Percentiles rank a stretch among this genome's conserved stretches.
These are phyloP conservation scores for Emydoidea blandingii DNA, from an alignment of 2,797 vertebrate species.

Conservation along the genomic window DNA sequence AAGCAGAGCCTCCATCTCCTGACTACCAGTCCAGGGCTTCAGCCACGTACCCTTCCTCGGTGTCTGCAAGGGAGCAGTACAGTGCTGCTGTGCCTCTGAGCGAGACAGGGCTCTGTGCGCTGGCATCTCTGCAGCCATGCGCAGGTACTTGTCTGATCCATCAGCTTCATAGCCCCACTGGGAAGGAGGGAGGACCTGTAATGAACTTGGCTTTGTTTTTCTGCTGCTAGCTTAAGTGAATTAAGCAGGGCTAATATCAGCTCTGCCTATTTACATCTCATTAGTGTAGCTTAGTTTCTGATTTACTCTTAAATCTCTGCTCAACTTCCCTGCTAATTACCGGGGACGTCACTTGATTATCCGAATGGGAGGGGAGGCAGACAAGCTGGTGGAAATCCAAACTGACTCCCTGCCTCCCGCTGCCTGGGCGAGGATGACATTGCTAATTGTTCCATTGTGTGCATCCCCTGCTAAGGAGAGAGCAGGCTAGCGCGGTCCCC, in stretches of 20 bases:
- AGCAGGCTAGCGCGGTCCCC: background rate
- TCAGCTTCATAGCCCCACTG: conserved; percentile 45
- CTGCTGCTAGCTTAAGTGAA: background rate
- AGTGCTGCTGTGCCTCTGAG: background rate
- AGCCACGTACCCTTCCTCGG: background rate
- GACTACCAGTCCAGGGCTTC: background rate
- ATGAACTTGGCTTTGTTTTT: background rate
- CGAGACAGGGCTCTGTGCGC: background rate
- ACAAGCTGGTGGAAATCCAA: background rate
- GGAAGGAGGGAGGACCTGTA: conserved; percentile 40
- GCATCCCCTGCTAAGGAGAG: background rate
- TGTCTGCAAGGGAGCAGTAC: no score
- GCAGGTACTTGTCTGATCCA: background rate
- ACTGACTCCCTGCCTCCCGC: background rate
- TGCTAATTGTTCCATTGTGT: background rate
- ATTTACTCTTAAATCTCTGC: background rate
- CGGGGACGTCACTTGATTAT: background rate
- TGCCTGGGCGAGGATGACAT: background rate
- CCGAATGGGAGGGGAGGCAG: background rate
- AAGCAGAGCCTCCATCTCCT: background rate
- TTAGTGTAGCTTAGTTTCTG: background rate
- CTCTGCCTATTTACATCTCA: background rate
- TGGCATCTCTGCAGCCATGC: background rate
- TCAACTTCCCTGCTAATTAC: background rate
- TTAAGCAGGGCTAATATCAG: background rate